A percentile compares a stretch with the other conserved stretches of the same genome.
Conservation (phyloP, 2,888 invertebrate species). For the Cephus pulcher region DNA sequence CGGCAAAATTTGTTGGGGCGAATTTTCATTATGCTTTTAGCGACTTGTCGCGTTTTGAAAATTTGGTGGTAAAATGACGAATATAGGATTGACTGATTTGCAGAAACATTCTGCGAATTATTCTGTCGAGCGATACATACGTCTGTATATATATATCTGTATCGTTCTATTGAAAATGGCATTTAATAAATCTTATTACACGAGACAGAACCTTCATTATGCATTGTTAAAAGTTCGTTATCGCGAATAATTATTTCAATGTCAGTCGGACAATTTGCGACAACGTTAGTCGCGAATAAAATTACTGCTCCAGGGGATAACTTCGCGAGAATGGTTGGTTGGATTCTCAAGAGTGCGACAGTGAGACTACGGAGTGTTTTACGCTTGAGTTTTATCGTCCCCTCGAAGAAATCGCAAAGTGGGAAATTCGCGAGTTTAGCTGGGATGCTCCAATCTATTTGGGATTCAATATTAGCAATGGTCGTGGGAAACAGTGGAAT, state of each 20-base stretch:
- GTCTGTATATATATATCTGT: background rate
- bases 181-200: slow-evolving; percentile 55
- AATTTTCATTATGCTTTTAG: background rate
- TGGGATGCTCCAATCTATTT: background rate
- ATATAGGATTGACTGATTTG: background rate
- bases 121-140: background rate
- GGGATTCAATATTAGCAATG: background rate
- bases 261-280: slow-evolving; percentile 61
- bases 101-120: background rate
- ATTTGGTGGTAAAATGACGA: background rate
- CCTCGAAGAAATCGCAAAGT: background rate
- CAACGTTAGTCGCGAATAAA: slow-evolving; percentile 44
- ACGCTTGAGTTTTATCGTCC: background rate
- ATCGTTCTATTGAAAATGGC: slow-evolving; percentile 9
- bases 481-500: background rate
- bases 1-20: background rate
- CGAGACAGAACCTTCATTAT: slow-evolving; percentile 51
- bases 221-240: slow-evolving; percentile 53
- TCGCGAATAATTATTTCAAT: slow-evolving; percentile 63
- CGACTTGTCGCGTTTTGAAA: background rate
- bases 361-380: background rate
- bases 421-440: background rate
- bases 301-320: background rate
- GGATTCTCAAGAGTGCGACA: background rate
- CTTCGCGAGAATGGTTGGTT: background rate